Base-by-base conservation (phyloP, 2,113 vertebrate species). In the Odocoileus hemionus region DNA sequence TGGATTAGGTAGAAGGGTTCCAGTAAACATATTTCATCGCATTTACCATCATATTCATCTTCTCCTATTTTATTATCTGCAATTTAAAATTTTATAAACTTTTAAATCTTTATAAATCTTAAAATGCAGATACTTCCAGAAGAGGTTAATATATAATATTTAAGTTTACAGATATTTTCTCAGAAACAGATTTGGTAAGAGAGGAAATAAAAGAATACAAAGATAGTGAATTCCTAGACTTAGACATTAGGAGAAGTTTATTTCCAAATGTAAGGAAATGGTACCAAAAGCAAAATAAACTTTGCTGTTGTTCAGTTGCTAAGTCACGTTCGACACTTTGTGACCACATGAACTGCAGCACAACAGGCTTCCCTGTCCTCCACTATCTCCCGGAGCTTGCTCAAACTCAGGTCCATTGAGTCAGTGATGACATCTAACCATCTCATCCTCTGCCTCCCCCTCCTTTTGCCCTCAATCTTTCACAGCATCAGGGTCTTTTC, bases 61-160 rank as follows among this genome's bases (percentile, higher is more conserved):
- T 43, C 25, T 76, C 25, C 3, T 33, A 50, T 43, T 86, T 90
- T 28, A 36, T 50, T 79, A 78, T 33, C 26, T 55, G 9, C 50
- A 84, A 64, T 79, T 84, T 92, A 5, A 50, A 74, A 87, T 84
- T 57, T 91, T 67, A 23, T 78, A 76, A 60, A 39, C 15, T 47
- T 78, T 50, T 61, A 94, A 88, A 61, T 76, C 11, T 83, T 87
- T 87, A 33, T 74, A 60, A n/a, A 74, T 94, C 17, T 45, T n/a
- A 92, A 88, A 36, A 76, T 78, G 21, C 19, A 85, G 39, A 36
- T 89, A 58, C 9, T 60, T 45, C 0, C 28, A 74, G 26, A 79
- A 43, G 7, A 86, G 39, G 43, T 55, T 85, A 67, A 6, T 85
- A 43, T 50, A 4, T n/a, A 28, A 7, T 45, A 85, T 16, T 79